Evolutionary conservation across 2,888 invertebrate species (phyloP).

Genomic region (Cryptocephalus moraei): DNA sequence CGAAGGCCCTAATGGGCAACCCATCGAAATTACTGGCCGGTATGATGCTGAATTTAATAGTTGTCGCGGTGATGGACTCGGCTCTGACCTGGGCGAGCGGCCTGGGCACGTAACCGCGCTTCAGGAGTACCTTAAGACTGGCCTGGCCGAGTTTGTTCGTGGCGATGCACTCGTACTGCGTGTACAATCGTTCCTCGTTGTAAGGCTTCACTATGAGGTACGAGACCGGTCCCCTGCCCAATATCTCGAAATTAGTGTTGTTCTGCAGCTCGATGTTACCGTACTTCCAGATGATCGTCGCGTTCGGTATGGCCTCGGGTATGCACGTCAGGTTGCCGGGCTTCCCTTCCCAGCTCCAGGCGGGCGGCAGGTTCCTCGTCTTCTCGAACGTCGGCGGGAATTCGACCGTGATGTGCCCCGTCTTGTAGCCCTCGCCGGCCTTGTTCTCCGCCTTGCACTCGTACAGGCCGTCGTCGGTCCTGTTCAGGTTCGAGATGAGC

Average conservation of each 20-base stretch:
- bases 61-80: constrained; percentile 69
- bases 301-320: constrained; percentile 82
- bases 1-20: constrained; percentile 62
- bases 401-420: constrained; percentile 74
- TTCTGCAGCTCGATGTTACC: constrained; percentile 25
- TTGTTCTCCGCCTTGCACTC: constrained; percentile 76
- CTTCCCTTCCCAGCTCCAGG: constrained; percentile 74
- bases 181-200: constrained; percentile 54
- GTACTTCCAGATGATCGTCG: constrained; percentile 78
- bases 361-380: constrained; percentile 57
- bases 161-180: constrained; percentile 72
- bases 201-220: constrained; percentile 59
- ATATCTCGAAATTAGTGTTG: constrained; percentile 18
- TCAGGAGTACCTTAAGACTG: constrained; percentile 26
- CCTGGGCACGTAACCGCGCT: constrained; percentile 44
- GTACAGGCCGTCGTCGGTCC: constrained; percentile 79
- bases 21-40: constrained; percentile 68
- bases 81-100: constrained; percentile 55
- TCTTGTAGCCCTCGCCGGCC: constrained; percentile 61
- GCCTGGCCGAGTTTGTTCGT: constrained; percentile 73
- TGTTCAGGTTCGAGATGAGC: constrained; percentile 52
- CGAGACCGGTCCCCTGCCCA: constrained; percentile 56
- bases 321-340: constrained; percentile 79
- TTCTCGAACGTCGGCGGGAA: constrained; percentile 72
- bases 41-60: constrained; percentile 67